Evolutionary conservation across 2,113 vertebrate genomes (phyloP).

Genomic region (Megaceryle torquata): DNA sequence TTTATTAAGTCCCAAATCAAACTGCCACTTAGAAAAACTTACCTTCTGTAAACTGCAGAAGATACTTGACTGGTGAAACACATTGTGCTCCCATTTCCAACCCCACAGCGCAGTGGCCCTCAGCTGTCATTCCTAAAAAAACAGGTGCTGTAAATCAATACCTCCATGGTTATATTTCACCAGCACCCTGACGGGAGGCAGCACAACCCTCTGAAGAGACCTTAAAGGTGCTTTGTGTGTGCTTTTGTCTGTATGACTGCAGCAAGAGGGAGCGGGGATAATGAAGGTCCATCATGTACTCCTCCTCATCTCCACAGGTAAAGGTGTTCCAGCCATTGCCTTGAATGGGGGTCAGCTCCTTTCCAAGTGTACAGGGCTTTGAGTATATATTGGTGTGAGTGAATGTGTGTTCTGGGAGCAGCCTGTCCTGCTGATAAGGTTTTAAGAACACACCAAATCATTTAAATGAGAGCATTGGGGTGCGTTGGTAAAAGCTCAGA

Average conservation of each 20-base stretch:
- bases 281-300: background rate
- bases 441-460: background rate
- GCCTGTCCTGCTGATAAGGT: background rate
- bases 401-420: background rate
- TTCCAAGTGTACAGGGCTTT: background rate
- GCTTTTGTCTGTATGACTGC: background rate
- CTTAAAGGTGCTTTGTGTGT: background rate
- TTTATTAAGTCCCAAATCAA: background rate
- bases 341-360: background rate
- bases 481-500: background rate
- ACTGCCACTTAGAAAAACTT: background rate
- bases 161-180: background rate
- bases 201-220: background rate
- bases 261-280: background rate
- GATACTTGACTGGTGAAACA: background rate
- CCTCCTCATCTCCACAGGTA: conserved; percentile 68
- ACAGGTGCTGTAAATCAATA: conserved; percentile 76
- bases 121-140: conserved; percentile 70
- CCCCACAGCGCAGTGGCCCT: background rate
- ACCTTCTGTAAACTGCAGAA: background rate
- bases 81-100: background rate
- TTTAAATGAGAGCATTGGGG: background rate
- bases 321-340: background rate
- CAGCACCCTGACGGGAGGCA: background rate
- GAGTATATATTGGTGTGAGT: rapidly evolving